These are phyloP conservation scores for Tromatobia lineatoria DNA, from an alignment of 2,888 invertebrate species.

Conservation along the genomic window DNA sequence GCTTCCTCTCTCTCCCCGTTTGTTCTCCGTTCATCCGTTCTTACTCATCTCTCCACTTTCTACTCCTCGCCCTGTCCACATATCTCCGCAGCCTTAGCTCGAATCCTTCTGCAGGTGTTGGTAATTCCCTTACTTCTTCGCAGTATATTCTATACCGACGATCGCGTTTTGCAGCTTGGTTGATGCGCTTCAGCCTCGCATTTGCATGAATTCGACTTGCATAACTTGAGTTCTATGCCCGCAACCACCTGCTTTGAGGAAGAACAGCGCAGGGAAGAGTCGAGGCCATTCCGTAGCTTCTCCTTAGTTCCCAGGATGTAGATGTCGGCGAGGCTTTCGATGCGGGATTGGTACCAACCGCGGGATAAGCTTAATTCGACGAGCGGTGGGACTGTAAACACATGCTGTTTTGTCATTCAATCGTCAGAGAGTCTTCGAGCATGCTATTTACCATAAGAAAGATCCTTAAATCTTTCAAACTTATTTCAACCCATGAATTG, in stretches of 20 bases:
- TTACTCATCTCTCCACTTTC: slow-evolving; percentile 6
- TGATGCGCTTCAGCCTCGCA: slow-evolving; percentile 32
- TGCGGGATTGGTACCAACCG: slow-evolving; percentile 40
- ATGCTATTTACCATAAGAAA: neutral
- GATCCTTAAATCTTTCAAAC: neutral
- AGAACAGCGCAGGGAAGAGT: neutral
- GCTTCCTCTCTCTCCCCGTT: slow-evolving; percentile 2
- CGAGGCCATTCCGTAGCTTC: slow-evolving; percentile 24
- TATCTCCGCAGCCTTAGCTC: slow-evolving; percentile 1
- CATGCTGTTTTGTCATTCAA: slow-evolving; percentile 70
- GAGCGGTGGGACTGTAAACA: slow-evolving; percentile 74
- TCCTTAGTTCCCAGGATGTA: slow-evolving; percentile 46
- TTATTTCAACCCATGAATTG: neutral
- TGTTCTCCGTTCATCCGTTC: slow-evolving; percentile 16
- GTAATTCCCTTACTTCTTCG: slow-evolving; percentile 16
- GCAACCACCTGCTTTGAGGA: neutral
- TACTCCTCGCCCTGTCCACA: neutral
- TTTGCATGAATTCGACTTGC: slow-evolving; percentile 57
- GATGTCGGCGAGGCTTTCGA: slow-evolving; percentile 39
- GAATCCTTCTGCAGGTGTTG: neutral
- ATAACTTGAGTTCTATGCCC: slow-evolving; percentile 42
- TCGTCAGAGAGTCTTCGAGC: slow-evolving; percentile 2
- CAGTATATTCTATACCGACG: neutral
- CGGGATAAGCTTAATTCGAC: slow-evolving; percentile 76
- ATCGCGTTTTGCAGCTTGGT: slow-evolving; percentile 30